Percentiles rank a stretch among this genome's conserved stretches.
Conservation (phyloP, 1,140 invertebrate genomes). For the Arctopsyche grandis region DNA sequence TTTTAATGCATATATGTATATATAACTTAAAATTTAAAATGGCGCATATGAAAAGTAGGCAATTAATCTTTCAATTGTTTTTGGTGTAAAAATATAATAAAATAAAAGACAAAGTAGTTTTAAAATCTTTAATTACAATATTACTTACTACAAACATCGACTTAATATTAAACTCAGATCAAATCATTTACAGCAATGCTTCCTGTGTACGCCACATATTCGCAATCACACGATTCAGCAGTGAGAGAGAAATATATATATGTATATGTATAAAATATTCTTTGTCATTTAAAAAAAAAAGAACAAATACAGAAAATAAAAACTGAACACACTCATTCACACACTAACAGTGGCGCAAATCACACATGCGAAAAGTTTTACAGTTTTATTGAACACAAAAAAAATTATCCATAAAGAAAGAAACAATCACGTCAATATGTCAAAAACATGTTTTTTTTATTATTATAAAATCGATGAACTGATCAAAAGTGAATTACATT, state of each 20-base stretch:
- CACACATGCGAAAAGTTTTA: not conserved
- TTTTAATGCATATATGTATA: too few relatives aligned
- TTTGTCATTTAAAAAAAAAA: slow-evolving; percentile 15
- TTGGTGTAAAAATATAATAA: not conserved
- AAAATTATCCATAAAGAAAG: not conserved
- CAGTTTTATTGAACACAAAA: not conserved
- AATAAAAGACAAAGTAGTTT: slow-evolving; percentile 45
- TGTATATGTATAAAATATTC: slow-evolving; percentile 30
- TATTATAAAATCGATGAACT: not conserved
- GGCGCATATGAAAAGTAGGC: too few relatives aligned
- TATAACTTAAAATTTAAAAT: too few relatives aligned
- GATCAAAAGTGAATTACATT: not conserved
- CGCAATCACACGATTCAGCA: slow-evolving; percentile 12
- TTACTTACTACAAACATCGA: slow-evolving; percentile 55
- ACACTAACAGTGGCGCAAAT: not conserved
- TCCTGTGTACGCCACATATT: not conserved
- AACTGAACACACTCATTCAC: slow-evolving; percentile 9
- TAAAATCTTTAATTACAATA: slow-evolving; percentile 55
- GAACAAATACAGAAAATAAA: slow-evolving; percentile 5
- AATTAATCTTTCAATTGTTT: too few relatives aligned
- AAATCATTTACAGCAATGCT: slow-evolving; percentile 53
- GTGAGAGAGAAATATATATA: slow-evolving; percentile 9
- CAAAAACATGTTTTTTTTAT: not conserved
- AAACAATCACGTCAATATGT: not conserved
- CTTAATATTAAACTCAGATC: slow-evolving; percentile 53